Evolutionary conservation across 1,140 invertebrate species (phyloP).

Genomic region (Drosophila sechellia): DNA sequence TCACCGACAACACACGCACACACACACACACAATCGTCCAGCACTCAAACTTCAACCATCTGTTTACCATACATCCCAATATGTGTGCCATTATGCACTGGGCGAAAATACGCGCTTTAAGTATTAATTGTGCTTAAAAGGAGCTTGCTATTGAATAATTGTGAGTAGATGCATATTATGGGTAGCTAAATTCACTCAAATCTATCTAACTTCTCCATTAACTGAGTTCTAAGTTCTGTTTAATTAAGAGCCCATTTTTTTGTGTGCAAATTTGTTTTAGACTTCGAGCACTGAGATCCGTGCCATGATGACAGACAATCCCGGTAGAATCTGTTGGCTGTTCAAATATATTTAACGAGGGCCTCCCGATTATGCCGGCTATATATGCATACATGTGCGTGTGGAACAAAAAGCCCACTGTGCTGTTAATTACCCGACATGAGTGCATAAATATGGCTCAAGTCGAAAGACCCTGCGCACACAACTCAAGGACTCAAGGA

Average conservation of each 20-base stretch:
- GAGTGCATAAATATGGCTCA: slow-evolving; percentile 19
- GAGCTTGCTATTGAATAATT: too few species aligned
- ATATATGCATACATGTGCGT: background rate
- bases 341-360: slow-evolving; percentile 50
- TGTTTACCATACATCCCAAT: slow-evolving; percentile 65
- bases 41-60: slow-evolving; percentile 56
- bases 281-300: slow-evolving; percentile 14
- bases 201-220: too few species aligned
- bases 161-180: too few species aligned
- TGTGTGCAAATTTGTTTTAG: slow-evolving; percentile 45
- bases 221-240: background rate
- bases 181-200: too few species aligned
- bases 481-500: background rate
- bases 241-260: background rate
- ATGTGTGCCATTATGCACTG: slow-evolving; percentile 14
- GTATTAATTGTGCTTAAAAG: background rate
- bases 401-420: background rate
- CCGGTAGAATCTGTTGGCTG: slow-evolving; percentile 30
- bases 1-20: slow-evolving; percentile 49
- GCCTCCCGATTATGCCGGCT: slow-evolving; percentile 52
- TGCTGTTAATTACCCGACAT: slow-evolving; percentile 37
- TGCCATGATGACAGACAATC: slow-evolving; percentile 1
- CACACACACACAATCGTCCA: slow-evolving; percentile 11
- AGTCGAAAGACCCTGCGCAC: slow-evolving; percentile 7
- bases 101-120: background rate